phyloP scores from a whole-genome alignment of 2,113 vertebrate genomes.

The Malurus cyaneus region DNA sequence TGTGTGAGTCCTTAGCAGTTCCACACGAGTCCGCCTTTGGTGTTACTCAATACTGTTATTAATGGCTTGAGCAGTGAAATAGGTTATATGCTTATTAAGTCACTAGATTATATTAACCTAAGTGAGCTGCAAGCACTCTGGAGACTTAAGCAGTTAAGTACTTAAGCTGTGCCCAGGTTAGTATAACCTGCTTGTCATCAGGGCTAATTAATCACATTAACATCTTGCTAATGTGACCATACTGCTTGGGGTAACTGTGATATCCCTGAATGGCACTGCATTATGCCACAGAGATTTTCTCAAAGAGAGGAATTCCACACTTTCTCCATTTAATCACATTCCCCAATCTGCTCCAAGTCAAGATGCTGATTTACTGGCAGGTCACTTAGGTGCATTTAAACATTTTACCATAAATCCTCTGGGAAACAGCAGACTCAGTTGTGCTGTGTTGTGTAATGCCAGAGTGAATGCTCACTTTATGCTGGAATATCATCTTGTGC shows the following conservation, averaged over 20 bases:
- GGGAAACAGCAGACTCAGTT: not conserved
- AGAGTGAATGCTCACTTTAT: not conserved
- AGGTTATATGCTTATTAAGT: conserved; percentile 57
- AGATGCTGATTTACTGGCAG: conserved; percentile 11
- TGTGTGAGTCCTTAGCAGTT: not conserved
- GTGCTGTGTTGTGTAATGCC: not conserved
- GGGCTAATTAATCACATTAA: conserved; percentile 53
- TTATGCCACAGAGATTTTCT: not conserved
- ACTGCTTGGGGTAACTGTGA: not conserved
- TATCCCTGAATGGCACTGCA: not conserved
- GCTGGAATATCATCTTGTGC: not conserved
- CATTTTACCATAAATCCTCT: not conserved
- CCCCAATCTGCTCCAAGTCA: not conserved
- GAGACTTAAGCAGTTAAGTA: conserved; percentile 36
- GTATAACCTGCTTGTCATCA: conserved; percentile 49
- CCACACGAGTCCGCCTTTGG: not conserved
- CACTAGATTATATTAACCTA: conserved; percentile 31
- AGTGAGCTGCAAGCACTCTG: conserved; percentile 31
- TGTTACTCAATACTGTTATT: conserved; percentile 4
- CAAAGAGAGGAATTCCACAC: not conserved
- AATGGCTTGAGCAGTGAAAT: conserved; percentile 25
- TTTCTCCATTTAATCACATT: conserved; percentile 8
- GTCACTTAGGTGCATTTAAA: not conserved
- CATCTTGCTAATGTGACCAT: conserved; percentile 20
- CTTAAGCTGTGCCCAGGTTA: conserved; percentile 42